Base-by-base conservation (phyloP, 2,888 invertebrate species). In the Nomada fabriciana region DNA sequence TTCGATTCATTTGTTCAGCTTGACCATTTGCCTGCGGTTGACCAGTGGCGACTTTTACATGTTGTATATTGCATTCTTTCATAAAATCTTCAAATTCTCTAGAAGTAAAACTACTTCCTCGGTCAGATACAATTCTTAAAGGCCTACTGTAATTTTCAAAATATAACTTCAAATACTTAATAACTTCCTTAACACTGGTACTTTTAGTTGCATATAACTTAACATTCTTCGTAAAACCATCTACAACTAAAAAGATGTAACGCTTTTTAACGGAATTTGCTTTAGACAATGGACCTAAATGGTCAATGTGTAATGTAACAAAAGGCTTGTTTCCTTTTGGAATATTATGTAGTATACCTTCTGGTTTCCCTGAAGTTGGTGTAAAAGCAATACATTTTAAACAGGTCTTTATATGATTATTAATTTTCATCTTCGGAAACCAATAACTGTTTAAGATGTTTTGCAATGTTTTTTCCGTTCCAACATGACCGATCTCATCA, bases 61-160 rank as follows among this genome's bases (percentile, higher is more conserved):
- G 47, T 3, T 13, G 11, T 0, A 91, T 90, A 25, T 76, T 78
- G 15, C 77, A 55, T 3, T 77, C 76, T 1, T 71, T 36, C 9
- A 89, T 5, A 70, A 89, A 91, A 7, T 87, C 79, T 52, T 82
- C 76, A 72, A 91, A 92, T 43, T 76, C 68, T 2, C 72, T 59
- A 1, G 88, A 88, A 10, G 90, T 91, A 74, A 92, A 91, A 60
- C 85, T 83, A 23, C 84, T 86, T 11, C 92, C 91, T 61, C 91
- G 65, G 71, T 92, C 91, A 4, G 86, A 82, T 18, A 90, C 82
- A 13, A 90, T 71, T 25, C 63, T 25, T 10, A 43, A 57, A 1
- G 91, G 89, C 47, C 76, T 78, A 65, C 84, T 86, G 53, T 87
- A 90, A 59, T 36, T 69, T 0, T 59, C 42, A 88, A 81, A 88